phyloP scores from a whole-genome alignment of 2,888 invertebrate species.

The Chromoteleia sp. region DNA sequence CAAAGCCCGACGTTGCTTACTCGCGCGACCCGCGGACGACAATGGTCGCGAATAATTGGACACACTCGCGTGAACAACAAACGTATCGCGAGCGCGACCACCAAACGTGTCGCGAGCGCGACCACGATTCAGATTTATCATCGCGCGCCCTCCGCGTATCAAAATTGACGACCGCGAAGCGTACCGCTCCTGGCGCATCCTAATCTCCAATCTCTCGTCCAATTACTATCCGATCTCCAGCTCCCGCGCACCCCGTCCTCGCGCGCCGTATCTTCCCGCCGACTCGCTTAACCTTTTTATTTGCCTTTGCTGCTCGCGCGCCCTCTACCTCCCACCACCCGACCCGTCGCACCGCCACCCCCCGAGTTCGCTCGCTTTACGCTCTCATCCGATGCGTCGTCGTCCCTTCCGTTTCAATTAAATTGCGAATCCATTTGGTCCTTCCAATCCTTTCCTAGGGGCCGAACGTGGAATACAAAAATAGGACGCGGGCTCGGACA shows the following conservation, averaged over 20 bases:
- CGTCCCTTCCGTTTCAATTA: conserved; percentile 65
- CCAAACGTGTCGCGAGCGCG: background rate
- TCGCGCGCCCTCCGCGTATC: conserved; percentile 39
- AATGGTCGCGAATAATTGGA: conserved; percentile 63
- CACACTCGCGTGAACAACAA: conserved; percentile 62
- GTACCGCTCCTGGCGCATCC: conserved; percentile 33
- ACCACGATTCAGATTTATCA: conserved; percentile 60
- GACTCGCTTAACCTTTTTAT: conserved; percentile 41
- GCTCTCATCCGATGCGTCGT: conserved; percentile 46
- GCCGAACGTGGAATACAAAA: conserved; percentile 19
- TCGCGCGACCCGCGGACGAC: conserved; percentile 34
- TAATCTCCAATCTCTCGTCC: conserved; percentile 49
- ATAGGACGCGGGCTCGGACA: conserved; percentile 19
- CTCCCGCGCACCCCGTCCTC: background rate
- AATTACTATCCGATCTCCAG: conserved; percentile 37
- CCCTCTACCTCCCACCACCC: background rate
- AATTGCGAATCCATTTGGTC: conserved; percentile 62
- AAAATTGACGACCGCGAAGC: conserved; percentile 61
- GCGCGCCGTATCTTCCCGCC: conserved; percentile 24
- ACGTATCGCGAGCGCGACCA: conserved; percentile 15
- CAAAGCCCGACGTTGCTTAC: conserved; percentile 6
- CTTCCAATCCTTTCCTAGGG: conserved; percentile 33
- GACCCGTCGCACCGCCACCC: conserved; percentile 9
- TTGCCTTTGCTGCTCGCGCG: conserved; percentile 9
- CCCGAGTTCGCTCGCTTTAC: conserved; percentile 42